A percentile compares a stretch with the other conserved stretches of the same genome.
Conservation (phyloP, 2,888 invertebrate species). For the Ypsolopha scabrella region DNA sequence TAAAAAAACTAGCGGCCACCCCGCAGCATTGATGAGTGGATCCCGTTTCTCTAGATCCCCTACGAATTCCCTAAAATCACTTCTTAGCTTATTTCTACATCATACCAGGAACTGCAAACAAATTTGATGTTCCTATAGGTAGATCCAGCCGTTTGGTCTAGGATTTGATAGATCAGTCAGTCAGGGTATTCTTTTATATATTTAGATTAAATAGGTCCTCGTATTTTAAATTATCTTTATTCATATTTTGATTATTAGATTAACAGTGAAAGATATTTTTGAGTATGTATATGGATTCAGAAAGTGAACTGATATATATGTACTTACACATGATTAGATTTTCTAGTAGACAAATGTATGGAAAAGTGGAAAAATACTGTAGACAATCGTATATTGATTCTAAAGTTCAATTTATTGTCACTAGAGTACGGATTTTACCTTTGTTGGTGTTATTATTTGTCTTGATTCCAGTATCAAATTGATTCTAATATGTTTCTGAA, state of each 20-base stretch:
- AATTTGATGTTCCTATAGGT: no score
- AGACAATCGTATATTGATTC: conserved; percentile 15
- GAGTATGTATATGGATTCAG: no score
- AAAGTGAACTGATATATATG: no score
- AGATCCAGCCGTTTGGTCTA: no score
- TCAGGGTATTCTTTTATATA: background rate
- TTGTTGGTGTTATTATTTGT: background rate
- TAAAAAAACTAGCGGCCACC: no score
- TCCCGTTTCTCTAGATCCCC: no score
- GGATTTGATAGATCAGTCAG: no score
- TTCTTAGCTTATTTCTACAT: no score
- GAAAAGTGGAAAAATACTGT: conserved; percentile 60
- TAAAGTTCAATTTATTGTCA: conserved; percentile 50
- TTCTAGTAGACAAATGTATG: conserved; percentile 19
- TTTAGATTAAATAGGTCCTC: background rate
- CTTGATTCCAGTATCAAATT: background rate
- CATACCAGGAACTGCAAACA: no score
- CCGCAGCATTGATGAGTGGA: no score
- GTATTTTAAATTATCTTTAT: background rate
- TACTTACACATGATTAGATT: no score
- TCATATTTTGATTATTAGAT: background rate
- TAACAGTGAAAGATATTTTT: background rate
- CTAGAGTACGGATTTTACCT: conserved; percentile 19
- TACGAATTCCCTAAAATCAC: no score
- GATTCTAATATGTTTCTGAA: background rate